phyloP scores from a whole-genome alignment of 2,888 invertebrate species.

The Magallana nippona region DNA sequence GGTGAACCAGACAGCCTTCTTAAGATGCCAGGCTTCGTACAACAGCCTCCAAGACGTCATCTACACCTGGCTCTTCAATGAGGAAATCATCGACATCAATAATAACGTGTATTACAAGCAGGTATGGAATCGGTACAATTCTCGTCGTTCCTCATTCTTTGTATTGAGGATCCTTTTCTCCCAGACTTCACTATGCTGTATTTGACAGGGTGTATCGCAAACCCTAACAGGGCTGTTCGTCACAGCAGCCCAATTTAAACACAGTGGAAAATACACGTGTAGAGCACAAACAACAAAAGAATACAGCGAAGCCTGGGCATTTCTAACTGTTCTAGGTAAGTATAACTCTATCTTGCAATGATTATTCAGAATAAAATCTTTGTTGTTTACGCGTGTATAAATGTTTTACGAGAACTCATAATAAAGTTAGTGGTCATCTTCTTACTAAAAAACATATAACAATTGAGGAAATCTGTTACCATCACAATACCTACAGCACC shows the following conservation, averaged over 20 bases:
- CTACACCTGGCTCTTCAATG: slow-evolving; percentile 75
- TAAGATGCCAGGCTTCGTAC: slow-evolving; percentile 72
- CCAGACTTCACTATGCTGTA: neutral
- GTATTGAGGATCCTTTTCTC: neutral
- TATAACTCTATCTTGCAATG: neutral
- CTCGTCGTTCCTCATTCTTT: neutral
- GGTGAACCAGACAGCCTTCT: slow-evolving; percentile 72
- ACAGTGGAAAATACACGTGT: slow-evolving; percentile 95
- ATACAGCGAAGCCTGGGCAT: slow-evolving; percentile 49
- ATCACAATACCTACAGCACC: too few relatives aligned
- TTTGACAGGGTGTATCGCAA: slow-evolving; percentile 66
- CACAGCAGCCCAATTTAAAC: slow-evolving; percentile 90
- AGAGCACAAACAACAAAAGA: slow-evolving; percentile 94
- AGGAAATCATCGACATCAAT: slow-evolving; percentile 59
- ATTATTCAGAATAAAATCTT: too few relatives aligned
- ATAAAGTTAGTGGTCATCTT: too few relatives aligned
- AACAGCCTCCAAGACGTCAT: slow-evolving; percentile 66
- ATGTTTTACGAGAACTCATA: too few relatives aligned
- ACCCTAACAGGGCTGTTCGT: slow-evolving; percentile 80
- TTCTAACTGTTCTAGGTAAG: slow-evolving; percentile 81
- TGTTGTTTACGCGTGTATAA: too few relatives aligned
- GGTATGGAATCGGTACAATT: slow-evolving; percentile 52
- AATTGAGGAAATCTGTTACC: too few relatives aligned
- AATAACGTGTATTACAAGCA: slow-evolving; percentile 61
- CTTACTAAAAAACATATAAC: too few relatives aligned